phyloP scores from a whole-genome alignment of 2,888 invertebrate genomes.

The Orthosia gracilis region DNA sequence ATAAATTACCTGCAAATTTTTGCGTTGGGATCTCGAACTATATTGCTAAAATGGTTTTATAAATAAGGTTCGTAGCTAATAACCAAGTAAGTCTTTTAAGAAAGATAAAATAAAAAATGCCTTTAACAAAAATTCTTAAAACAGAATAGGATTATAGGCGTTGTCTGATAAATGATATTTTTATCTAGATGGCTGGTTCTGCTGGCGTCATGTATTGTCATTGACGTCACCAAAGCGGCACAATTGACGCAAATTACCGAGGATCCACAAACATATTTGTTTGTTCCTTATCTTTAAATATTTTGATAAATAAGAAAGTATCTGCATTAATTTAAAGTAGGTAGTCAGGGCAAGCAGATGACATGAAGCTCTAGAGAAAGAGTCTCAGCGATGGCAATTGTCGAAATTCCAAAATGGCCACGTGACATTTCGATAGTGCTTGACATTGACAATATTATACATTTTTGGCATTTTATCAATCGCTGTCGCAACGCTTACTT shows the following conservation, averaged over 20 bases:
- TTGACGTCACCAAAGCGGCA: constrained; percentile 34
- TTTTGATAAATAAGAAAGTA: constrained; percentile 7
- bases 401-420: no score
- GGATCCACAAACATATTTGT: not conserved
- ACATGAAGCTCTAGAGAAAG: no score
- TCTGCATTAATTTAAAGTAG: not conserved
- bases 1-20: no score
- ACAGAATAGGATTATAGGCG: not conserved
- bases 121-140: not conserved
- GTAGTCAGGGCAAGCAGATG: no score
- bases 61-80: no score
- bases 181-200: constrained; percentile 25
- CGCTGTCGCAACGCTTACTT: no score
- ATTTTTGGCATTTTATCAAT: no score
- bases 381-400: no score
- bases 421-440: no score
- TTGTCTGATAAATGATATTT: constrained; percentile 10
- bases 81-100: not conserved
- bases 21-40: no score
- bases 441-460: no score
- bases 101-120: not conserved
- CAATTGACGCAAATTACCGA: constrained; percentile 17
- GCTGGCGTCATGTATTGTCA: constrained; percentile 26
- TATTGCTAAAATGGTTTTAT: no score
- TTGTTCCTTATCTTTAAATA: not conserved